phyloP scores from a whole-genome alignment of 2,888 invertebrate genomes.

The Nudaria mundana region DNA sequence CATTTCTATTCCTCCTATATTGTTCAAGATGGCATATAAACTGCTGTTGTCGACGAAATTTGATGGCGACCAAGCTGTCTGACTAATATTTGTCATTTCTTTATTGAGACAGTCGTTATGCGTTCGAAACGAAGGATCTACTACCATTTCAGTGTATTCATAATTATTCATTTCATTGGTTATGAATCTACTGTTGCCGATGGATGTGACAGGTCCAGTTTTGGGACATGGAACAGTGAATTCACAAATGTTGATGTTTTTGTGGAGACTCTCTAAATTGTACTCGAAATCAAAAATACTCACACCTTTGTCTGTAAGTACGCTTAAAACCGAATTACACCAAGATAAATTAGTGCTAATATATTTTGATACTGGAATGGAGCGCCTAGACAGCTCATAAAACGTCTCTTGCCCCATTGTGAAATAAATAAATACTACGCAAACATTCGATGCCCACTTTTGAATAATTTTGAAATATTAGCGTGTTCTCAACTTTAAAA shows the following conservation, averaged over 20 bases:
- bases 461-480: too few relatives aligned
- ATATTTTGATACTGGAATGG: conserved; percentile 45
- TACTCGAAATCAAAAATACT: conserved; percentile 51
- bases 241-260: conserved; percentile 50
- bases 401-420: conserved; percentile 38
- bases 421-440: neutral
- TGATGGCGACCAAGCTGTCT: conserved; percentile 57
- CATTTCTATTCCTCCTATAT: conserved; percentile 58
- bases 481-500: too few relatives aligned
- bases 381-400: conserved; percentile 50
- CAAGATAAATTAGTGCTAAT: conserved; percentile 48
- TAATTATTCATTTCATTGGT: conserved; percentile 44
- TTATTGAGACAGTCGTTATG: conserved; percentile 50
- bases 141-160: conserved; percentile 55
- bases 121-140: conserved; percentile 62
- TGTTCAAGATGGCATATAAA: conserved; percentile 57
- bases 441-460: too few relatives aligned
- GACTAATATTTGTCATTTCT: conserved; percentile 45
- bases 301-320: conserved; percentile 54
- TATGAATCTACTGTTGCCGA: conserved; percentile 44
- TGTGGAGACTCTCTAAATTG: conserved; percentile 53
- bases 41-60: conserved; percentile 40
- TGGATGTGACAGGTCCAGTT: conserved; percentile 44
- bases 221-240: conserved; percentile 43
- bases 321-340: conserved; percentile 46